A percentile compares a stretch with the other conserved stretches of the same genome.
phyloP scores from a whole-genome alignment of 2,113 vertebrate genomes.

The Malurus cyaneus region DNA sequence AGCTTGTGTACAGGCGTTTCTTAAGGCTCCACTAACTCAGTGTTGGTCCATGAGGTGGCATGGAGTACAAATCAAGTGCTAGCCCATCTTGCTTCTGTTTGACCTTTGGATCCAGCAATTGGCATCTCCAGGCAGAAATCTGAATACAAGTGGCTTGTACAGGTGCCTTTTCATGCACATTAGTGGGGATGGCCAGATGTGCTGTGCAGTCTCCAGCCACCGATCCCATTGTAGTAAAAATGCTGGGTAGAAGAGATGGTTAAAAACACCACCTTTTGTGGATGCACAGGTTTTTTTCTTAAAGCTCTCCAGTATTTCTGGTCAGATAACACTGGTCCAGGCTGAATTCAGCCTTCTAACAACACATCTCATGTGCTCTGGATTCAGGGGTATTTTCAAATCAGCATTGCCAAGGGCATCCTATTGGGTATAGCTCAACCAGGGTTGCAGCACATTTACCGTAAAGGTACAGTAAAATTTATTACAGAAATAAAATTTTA shows the following conservation, averaged over 20 bases:
- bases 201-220: neutral
- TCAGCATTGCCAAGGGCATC: neutral
- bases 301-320: neutral
- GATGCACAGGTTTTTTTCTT: neutral
- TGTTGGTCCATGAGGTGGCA: neutral
- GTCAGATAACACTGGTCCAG: neutral
- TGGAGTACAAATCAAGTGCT: neutral
- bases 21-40: neutral
- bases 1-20: neutral
- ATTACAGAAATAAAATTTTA: neutral
- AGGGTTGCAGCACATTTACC: neutral
- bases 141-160: neutral
- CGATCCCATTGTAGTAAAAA: accelerated
- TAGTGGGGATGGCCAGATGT: neutral
- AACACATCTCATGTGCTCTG: accelerated
- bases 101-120: neutral
- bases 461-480: neutral
- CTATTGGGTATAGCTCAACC: neutral
- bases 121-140: neutral
- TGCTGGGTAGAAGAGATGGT: neutral
- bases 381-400: neutral
- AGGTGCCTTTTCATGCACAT: neutral
- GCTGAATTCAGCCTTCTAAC: neutral
- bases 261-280: neutral
- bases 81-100: neutral